Base-by-base conservation (phyloP, 2,888 invertebrate genomes). In the Rhamnusium bicolor region DNA sequence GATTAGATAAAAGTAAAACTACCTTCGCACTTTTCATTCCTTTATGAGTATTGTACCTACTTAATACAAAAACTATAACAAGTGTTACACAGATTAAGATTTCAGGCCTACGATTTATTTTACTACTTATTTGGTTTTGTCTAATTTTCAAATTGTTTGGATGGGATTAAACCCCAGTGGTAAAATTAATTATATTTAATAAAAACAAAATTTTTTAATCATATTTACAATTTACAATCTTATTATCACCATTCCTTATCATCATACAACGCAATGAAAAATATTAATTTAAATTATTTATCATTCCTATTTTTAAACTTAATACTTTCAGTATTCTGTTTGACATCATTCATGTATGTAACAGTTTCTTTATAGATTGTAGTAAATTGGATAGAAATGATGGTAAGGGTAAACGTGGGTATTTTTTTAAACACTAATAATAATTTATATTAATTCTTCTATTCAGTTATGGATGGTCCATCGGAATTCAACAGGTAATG, bases 221-320 rank as follows among this genome's bases (percentile, higher is more conserved):
- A 12, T 65, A 61, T 61, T 56, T 56, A 62, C 63, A 65, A 63
- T 66, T 56, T 69, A 73, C 65, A 63, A 74, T 67, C 67, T 74
- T 51, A 71, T 71, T 68, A 74, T 74, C 74, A 60, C 54, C 56
- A 24, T 60, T 66, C 19, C 54, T 74, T 74, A 74, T 71, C 74
- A 71, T 49, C 65, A 58, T 63, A 71, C 63, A 65, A 65, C 63
- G 49, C 70, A 61, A 66, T 47, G 70, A 71, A 61, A 68, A 54
- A 62, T 65, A 65, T 29, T 51, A 65, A 65, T 74, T 67, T 74
- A 74, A 67, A 68, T 72, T 58, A 63, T 62, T 68, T 71, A 68
- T 74, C 74, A 71, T 56, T 67, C 29, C 68, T 71, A 74, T 74
- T 74, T 74, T 74, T 68, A 74, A 49, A 60, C 65, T n/a, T 29